These are phyloP conservation scores for Bombus waltoni DNA, from an alignment of 1,140 invertebrate genomes.

Conservation along the genomic window DNA sequence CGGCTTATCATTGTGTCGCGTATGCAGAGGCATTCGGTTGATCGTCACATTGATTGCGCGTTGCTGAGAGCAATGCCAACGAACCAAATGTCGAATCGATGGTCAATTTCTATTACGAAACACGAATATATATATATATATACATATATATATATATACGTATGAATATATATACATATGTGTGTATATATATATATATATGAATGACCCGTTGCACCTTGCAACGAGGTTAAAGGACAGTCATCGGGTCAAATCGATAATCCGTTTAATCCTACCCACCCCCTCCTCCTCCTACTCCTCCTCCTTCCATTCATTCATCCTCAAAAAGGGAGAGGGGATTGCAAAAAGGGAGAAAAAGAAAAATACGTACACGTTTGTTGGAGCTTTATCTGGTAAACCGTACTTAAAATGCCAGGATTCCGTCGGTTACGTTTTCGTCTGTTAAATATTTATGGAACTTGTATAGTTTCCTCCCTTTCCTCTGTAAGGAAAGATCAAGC, in stretches of 20 bases:
- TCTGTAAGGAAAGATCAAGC: not conserved
- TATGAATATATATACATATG: not conserved
- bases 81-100: slow-evolving; percentile 45
- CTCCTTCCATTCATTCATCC: no score
- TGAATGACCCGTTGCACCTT: slow-evolving; percentile 47
- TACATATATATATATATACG: not conserved
- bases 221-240: slow-evolving; percentile 44
- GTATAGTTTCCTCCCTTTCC: not conserved
- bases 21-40: not conserved
- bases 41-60: slow-evolving; percentile 38
- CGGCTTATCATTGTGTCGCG: slow-evolving; percentile 10
- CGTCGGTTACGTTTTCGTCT: not conserved
- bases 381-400: slow-evolving; percentile 11
- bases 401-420: not conserved
- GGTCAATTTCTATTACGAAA: slow-evolving; percentile 59
- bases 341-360: not conserved
- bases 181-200: not conserved
- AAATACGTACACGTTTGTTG: not conserved
- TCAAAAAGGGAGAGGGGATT: no score
- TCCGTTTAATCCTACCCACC: slow-evolving; percentile 39
- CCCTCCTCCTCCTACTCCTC: no score
- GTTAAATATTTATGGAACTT: slow-evolving; percentile 19
- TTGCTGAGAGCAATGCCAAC: slow-evolving; percentile 28
- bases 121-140: slow-evolving; percentile 11
- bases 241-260: slow-evolving; percentile 62